Conservation (phyloP, 2,888 invertebrate genomes). For the Eilema griseolum region DNA sequence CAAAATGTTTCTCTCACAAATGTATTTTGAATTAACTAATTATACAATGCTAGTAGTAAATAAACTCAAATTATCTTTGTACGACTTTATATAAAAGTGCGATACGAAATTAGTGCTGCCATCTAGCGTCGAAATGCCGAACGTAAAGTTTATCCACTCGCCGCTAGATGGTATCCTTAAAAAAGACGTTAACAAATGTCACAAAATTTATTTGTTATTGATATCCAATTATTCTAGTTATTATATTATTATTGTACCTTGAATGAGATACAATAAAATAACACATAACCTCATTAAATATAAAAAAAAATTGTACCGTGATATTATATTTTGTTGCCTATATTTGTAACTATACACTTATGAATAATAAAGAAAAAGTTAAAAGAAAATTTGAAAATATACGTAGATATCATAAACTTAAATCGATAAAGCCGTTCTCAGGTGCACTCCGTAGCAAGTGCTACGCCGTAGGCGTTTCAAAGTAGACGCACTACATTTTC, state of each 20-base stretch:
- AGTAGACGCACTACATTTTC: conserved; percentile 35
- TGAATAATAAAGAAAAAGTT: not conserved
- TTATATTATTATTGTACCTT: not conserved
- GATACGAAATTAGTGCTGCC: conserved; percentile 48
- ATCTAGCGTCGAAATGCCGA: conserved; percentile 62
- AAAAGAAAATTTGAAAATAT: not conserved
- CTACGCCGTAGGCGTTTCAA: conserved; percentile 55
- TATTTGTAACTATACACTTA: not conserved
- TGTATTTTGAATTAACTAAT: not conserved
- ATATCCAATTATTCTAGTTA: not conserved
- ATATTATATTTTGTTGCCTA: not conserved
- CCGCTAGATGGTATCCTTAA: conserved; percentile 69
- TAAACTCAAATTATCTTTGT: not conserved
- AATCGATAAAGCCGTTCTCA: conserved; percentile 13
- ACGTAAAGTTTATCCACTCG: conserved; percentile 66
- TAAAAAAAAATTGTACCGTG: not conserved
- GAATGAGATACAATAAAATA: not conserved
- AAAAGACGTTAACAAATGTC: not conserved
- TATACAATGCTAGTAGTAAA: not conserved
- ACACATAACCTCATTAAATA: not conserved
- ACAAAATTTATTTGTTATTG: not conserved
- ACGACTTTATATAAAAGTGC: not conserved
- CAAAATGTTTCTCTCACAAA: not conserved
- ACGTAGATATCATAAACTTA: conserved; percentile 2
- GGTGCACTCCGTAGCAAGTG: conserved; percentile 53